These are phyloP conservation scores for Onychomys arenicola DNA, from an alignment of 2,797 vertebrate genomes.

Conservation along the genomic window DNA sequence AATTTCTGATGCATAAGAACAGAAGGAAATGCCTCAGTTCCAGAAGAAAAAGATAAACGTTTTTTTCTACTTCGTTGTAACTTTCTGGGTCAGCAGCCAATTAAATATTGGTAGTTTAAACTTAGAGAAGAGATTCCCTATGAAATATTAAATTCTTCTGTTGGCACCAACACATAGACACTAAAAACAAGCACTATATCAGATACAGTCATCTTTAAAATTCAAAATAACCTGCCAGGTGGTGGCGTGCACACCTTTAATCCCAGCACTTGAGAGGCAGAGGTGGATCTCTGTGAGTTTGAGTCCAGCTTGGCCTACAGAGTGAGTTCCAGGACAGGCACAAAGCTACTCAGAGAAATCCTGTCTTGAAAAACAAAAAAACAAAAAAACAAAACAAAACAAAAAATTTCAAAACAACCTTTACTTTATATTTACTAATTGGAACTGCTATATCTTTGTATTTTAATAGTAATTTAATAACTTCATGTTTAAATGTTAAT, in stretches of 20 bases:
- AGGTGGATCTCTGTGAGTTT: too few species aligned
- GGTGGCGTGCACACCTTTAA: too few species aligned
- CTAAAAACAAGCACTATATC: background rate
- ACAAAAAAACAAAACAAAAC: too few species aligned
- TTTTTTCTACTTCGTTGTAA: background rate
- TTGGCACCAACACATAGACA: background rate
- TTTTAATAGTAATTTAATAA: background rate
- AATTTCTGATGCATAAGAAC: background rate
- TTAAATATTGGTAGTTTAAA: background rate
- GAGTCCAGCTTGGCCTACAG: too few species aligned
- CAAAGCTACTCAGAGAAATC: too few species aligned
- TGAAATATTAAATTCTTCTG: background rate
- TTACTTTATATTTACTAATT: background rate
- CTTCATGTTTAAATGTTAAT: background rate
- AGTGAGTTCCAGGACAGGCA: too few species aligned
- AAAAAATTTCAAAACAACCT: too few species aligned
- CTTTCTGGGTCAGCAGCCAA: rapidly evolving
- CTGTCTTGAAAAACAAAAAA: too few species aligned
- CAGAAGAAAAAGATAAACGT: too few species aligned
- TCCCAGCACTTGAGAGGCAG: too few species aligned
- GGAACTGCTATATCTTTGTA: background rate
- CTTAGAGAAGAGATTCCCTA: background rate
- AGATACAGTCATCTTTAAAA: background rate
- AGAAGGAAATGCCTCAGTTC: background rate
- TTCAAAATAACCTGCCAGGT: background rate